Evolutionary conservation across 1,140 invertebrate genomes (phyloP), one percentile per base, ranked within the genome.

Genomic region (Oncopodura yosiiana): DNA sequence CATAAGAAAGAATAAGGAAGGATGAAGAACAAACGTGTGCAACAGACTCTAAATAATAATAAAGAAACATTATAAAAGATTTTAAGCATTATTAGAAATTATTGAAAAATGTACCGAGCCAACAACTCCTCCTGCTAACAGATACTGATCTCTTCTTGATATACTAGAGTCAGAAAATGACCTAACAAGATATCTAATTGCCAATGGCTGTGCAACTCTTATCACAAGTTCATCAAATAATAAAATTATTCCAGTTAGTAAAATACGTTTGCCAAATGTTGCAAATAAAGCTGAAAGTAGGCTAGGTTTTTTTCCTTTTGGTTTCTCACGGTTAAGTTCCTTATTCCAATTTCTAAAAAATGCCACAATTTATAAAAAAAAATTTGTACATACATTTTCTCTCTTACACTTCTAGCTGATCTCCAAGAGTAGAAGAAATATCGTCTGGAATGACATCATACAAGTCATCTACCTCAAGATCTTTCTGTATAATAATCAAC

Each of bases 261-360:
- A n/a, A 18, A 53, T 52, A 0, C 27, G 11, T 12, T 37, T 45
- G 14, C 53, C 49, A 49, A 56, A 60, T 8, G 37, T 43, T 16
- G 26, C 23, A 16, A 56, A 27, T 1, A 60, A 9, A 12, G 53
- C 49, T 46, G 38, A 38, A 29, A 44, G 16, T 14, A 60, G 45
- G 26, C 29, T 32, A 3, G 58, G 58, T 8, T 46, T 30, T 2
- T n/a, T 18, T 8, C 32, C 37, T 39, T 48, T 56, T n/a, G 16
- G 26, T 42, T 44, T 42, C 3, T 68, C 61, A 23, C 65, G 69
- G 16, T 67, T 67, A 32, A 78, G 55, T 60, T 76, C 75, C 41
- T 62, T 34, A 1, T 73, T 56, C 76, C 76, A 72, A 11, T 69
- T 64, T 34, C 69, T 71, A 53, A 62, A 66, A 69, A 19, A 14